Evolutionary conservation across 1,140 invertebrate genomes (phyloP), one percentile per base, ranked within the genome.

Genomic region (Pseudomyrmex dendroicus): DNA sequence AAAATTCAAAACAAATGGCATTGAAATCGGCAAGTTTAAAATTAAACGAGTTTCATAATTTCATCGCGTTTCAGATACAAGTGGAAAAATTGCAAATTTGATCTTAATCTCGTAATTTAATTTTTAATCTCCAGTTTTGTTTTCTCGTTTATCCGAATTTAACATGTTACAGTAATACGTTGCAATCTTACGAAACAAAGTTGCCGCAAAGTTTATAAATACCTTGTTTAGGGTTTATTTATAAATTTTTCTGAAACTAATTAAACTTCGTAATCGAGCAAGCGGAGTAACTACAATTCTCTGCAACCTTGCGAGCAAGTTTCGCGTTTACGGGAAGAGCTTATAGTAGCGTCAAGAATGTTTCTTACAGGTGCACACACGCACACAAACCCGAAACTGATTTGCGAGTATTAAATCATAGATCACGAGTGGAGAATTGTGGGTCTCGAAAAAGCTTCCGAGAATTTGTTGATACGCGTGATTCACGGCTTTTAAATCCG

Each of bases 401-500:
- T 35, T 25, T 13, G 59, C 59, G 61, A 25, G n/a, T 13, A 20
- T 63, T 63, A 63, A 63, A 63, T 63, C 22, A 62, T 62, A 62
- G 44, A 48, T 73, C 1, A 35, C 15, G 56, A 10, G 2, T 7
- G 13, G 22, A 22, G 20, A n/a, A 56, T 22, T 20, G 25, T 2
- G 4, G n/a, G 2, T 15, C 10, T 25, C 50, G 50, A 17, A 2
- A 50, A 56, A 7, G 22, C 35, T 7, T 68, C 22, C 13, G 72
- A 84, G 77, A 66, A 88, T 85, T 57, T 74, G 73, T 77, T 85
- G 73, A 88, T 70, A 85, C 56, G 54, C 48, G 61, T 89, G 84
- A 89, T 78, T 88, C 84, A 83, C 56, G 61, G 54, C 25, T 70
- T 68, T 46, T 5, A 50, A 62, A 15, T 61, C 68, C 22, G 22